Conservation (phyloP, 2,113 vertebrate species). For the Candoia aspera region DNA sequence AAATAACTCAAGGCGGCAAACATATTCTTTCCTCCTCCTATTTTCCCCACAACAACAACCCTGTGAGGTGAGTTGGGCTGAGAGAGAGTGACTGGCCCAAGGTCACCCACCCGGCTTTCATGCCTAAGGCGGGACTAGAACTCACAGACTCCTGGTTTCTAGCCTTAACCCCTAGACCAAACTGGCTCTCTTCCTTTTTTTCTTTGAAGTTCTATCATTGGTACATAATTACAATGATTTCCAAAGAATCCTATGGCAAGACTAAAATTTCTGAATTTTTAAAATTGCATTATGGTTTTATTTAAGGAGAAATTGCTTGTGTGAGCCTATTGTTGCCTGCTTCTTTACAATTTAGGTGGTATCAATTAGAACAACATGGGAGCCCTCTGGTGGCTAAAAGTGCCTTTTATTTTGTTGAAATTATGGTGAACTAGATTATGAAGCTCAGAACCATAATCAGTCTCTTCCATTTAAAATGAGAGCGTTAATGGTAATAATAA, state of each 20-base stretch:
- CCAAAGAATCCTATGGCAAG: background rate
- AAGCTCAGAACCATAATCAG: background rate
- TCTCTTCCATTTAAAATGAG: background rate
- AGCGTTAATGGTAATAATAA: background rate
- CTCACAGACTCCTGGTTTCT: too few relatives aligned
- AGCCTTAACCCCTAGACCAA: too few relatives aligned
- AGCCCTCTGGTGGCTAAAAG: constrained; percentile 1
- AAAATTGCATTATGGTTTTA: background rate
- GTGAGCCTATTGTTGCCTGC: background rate
- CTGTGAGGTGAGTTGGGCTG: too few relatives aligned
- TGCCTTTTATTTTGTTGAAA: background rate
- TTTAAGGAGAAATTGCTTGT: background rate
- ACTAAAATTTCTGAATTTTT: background rate
- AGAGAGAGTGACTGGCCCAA: too few relatives aligned
- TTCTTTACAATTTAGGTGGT: background rate
- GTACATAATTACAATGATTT: background rate
- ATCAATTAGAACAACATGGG: constrained; percentile 22
- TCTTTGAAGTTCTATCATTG: background rate
- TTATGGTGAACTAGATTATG: background rate
- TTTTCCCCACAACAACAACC: too few relatives aligned
- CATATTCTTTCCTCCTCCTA: too few relatives aligned
- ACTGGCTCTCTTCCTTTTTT: too few relatives aligned
- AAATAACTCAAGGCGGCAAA: too few relatives aligned
- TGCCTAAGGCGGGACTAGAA: too few relatives aligned
- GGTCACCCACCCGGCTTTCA: too few relatives aligned